Percentiles rank a stretch among this genome's conserved stretches.
Evolutionary conservation across 2,113 vertebrate genomes (phyloP).

Genomic region (Chloropsis hardwickii): DNA sequence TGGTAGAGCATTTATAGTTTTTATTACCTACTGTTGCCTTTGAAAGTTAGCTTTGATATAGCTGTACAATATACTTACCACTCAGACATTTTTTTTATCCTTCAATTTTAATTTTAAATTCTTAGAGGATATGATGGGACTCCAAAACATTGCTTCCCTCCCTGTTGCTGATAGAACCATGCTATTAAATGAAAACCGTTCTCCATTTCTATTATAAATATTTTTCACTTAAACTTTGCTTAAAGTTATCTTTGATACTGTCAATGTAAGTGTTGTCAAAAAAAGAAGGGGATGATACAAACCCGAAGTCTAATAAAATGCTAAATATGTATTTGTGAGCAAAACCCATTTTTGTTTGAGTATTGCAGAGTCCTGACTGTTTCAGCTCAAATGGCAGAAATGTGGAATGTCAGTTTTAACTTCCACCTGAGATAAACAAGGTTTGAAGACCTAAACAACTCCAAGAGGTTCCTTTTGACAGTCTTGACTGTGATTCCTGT

Average conservation of each 20-base stretch:
- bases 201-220: background rate
- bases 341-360: background rate
- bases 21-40: background rate
- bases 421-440: background rate
- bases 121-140: background rate
- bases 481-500: background rate
- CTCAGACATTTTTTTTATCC: background rate
- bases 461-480: background rate
- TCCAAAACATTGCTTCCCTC: background rate
- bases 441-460: background rate
- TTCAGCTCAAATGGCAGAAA: background rate
- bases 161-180: background rate
- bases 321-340: background rate
- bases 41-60: background rate
- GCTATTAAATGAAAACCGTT: background rate
- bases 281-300: background rate
- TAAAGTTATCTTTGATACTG: background rate
- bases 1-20: background rate
- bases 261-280: background rate
- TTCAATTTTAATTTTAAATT: background rate
- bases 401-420: background rate
- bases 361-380: background rate
- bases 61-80: background rate
- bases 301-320: background rate
- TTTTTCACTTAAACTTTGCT: background rate